Evolutionary conservation across 2,113 vertebrate species (phyloP).

Genomic region (rabbit (Oryctolagus cuniculus)): DNA sequence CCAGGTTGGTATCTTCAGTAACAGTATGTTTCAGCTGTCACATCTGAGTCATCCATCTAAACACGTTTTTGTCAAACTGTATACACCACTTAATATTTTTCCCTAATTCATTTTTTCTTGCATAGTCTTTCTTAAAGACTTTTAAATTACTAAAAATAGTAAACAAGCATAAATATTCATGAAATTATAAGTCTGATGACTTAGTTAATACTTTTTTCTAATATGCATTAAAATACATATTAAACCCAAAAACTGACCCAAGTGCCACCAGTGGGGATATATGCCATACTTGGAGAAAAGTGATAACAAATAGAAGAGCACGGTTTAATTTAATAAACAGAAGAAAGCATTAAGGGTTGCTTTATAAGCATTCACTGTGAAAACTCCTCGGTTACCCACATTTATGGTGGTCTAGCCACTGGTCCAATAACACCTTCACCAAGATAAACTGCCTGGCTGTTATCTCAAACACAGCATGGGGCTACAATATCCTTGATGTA

Average conservation of each 20-base stretch:
- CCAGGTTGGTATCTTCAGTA: neutral
- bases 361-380: neutral
- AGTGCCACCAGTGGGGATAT: neutral
- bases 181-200: neutral
- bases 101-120: conserved; percentile 17
- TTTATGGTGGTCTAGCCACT: neutral
- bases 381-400: neutral
- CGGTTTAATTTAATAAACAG: neutral
- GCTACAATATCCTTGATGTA: neutral
- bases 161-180: conserved; percentile 1
- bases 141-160: neutral
- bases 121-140: conserved; percentile 8
- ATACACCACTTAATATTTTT: neutral
- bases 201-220: neutral
- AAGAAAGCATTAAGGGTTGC: neutral
- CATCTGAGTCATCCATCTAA: neutral
- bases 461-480: neutral
- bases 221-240: neutral
- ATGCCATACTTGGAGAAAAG: neutral
- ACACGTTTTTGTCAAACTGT: neutral
- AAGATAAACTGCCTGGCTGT: neutral
- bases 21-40: neutral
- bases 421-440: neutral
- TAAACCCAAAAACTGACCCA: neutral
- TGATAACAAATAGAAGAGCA: neutral